Conservation (phyloP, 2,113 vertebrate genomes). For the Romanogobio albipinnatus region DNA sequence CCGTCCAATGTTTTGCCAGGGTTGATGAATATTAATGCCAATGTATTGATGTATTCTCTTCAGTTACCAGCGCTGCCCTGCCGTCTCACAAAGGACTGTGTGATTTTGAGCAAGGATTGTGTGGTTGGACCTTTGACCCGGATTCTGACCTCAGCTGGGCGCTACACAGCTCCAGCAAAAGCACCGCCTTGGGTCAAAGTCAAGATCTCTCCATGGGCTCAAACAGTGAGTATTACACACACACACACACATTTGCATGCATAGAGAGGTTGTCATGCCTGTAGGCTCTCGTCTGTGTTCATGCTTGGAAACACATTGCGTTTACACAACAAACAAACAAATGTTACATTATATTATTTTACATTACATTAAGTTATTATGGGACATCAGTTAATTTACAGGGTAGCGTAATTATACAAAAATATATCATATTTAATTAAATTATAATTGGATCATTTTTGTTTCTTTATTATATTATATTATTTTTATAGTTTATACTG, state of each 20-base stretch:
- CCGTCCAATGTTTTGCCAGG: conserved; percentile 7
- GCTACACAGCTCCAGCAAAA: conserved; percentile 73
- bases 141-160: conserved; percentile 83
- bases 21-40: conserved; percentile 39
- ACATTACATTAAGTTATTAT: background rate
- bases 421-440: background rate
- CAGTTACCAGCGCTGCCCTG: conserved; percentile 60
- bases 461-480: background rate
- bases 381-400: background rate
- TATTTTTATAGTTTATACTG: too few species aligned
- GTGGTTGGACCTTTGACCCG: conserved; percentile 89
- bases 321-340: background rate
- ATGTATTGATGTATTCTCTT: conserved; percentile 57
- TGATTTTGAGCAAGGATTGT: conserved; percentile 87
- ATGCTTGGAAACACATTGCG: background rate
- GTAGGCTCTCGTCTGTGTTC: background rate
- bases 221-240: conserved; percentile 68
- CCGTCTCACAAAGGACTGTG: conserved; percentile 80
- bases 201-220: conserved; percentile 66
- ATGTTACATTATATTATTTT: conserved; percentile 7
- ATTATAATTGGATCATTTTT: background rate
- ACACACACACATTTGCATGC: conserved; percentile 19
- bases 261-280: conserved; percentile 22
- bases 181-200: conserved; percentile 69
- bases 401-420: background rate